Conservation (phyloP, 1,140 invertebrate species). For the Copidosoma floridanum region DNA sequence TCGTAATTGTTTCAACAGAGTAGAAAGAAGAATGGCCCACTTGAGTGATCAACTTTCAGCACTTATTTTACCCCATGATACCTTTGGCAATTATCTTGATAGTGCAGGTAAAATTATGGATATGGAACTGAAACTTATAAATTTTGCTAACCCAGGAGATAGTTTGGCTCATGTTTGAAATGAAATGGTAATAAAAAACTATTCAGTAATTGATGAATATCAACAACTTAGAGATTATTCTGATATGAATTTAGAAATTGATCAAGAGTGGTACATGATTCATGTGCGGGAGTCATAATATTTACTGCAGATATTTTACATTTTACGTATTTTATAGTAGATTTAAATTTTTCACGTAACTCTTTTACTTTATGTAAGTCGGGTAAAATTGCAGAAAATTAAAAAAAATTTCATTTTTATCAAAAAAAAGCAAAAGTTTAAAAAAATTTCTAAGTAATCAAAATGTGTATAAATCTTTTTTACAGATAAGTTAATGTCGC, state of each 20-base stretch:
- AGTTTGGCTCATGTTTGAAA: constrained; percentile 40
- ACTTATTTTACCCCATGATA: constrained; percentile 45
- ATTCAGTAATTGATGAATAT: constrained; percentile 39
- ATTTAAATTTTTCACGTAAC: neutral
- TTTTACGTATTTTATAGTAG: neutral
- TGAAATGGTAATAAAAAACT: constrained; percentile 37
- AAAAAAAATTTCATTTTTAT: neutral
- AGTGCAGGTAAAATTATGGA: constrained; percentile 38
- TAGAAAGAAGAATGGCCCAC: constrained; percentile 44
- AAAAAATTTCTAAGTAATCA: neutral
- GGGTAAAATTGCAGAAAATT: neutral
- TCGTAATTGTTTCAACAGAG: constrained; percentile 36
- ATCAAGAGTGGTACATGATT: neutral
- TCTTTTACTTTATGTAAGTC: neutral
- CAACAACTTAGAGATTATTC: neutral
- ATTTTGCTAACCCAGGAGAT: constrained; percentile 39
- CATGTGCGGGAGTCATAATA: constrained; percentile 13
- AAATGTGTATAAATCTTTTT: neutral
- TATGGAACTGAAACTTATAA: constrained; percentile 38
- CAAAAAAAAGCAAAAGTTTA: neutral
- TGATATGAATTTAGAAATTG: neutral
- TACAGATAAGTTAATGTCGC: constrained; percentile 5
- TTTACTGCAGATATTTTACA: constrained; percentile 1
- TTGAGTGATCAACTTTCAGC: constrained; percentile 45
- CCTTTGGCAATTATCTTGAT: constrained; percentile 47